A percentile compares a stretch with the other conserved stretches of the same genome.
phyloP scores from a whole-genome alignment of 2,888 invertebrate genomes.

The Tachina grossa region DNA sequence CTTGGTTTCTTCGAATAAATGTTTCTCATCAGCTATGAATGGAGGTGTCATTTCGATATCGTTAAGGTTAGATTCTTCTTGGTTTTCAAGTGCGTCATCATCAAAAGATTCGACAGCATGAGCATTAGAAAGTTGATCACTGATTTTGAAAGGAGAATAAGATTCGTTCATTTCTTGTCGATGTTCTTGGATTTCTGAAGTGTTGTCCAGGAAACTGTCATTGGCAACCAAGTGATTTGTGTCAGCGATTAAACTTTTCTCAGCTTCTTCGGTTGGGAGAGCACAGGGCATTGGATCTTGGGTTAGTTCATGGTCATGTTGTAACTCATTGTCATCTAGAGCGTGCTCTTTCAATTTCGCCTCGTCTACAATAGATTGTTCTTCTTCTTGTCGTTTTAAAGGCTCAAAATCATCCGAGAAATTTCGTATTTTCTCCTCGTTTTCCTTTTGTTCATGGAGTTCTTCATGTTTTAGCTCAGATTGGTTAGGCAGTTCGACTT shows the following conservation, averaged over 20 bases:
- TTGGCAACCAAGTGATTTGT: constrained; percentile 9
- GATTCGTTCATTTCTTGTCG: constrained; percentile 53
- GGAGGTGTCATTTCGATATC: constrained; percentile 60
- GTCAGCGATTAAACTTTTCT: constrained; percentile 41
- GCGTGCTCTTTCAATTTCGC: constrained; percentile 1
- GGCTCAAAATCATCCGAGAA: neutral
- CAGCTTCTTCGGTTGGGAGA: neutral
- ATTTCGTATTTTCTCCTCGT: neutral
- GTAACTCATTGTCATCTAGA: neutral
- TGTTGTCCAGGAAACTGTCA: constrained; percentile 45
- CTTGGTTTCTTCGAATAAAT: constrained; percentile 78
- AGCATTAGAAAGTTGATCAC: constrained; percentile 69
- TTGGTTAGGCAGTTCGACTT: neutral
- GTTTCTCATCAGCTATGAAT: constrained; percentile 76
- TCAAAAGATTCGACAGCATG: constrained; percentile 63
- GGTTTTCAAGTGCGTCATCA: neutral
- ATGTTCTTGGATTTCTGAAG: constrained; percentile 11
- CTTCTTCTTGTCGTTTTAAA: constrained; percentile 14
- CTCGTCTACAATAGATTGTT: neutral
- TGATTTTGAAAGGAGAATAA: constrained; percentile 26
- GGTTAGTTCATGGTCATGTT: neutral
- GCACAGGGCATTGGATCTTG: neutral
- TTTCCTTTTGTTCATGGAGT: too few species aligned
- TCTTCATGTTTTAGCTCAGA: neutral
- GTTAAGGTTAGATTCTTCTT: constrained; percentile 1